Conservation (phyloP, 2,888 invertebrate species). For the Drosophila histrio region DNA sequence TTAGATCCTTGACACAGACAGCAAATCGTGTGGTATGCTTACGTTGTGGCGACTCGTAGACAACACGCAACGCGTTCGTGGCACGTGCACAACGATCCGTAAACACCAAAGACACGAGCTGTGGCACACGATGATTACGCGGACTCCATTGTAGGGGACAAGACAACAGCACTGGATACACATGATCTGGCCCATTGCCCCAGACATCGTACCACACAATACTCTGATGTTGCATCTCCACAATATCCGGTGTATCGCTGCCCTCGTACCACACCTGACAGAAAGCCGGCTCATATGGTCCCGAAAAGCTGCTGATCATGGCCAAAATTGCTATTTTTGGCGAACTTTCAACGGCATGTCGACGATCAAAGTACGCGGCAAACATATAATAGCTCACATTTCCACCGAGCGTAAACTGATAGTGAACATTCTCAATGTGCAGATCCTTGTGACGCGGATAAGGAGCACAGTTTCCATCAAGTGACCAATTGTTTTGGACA, state of each 20-base stretch:
- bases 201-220: slow-evolving; percentile 37
- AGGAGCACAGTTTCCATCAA: slow-evolving; percentile 25
- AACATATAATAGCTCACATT: slow-evolving; percentile 51
- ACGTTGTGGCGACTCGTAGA: slow-evolving; percentile 19
- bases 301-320: slow-evolving; percentile 31
- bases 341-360: not conserved
- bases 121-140: slow-evolving; percentile 33
- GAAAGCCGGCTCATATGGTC: slow-evolving; percentile 7
- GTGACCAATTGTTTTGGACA: slow-evolving; percentile 10
- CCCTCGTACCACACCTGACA: slow-evolving; percentile 59
- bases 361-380: slow-evolving; percentile 49
- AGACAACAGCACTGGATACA: slow-evolving; percentile 37
- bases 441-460: slow-evolving; percentile 48
- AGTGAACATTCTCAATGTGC: slow-evolving; percentile 11
- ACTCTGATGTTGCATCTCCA: not conserved
- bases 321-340: slow-evolving; percentile 37
- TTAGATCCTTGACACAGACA: slow-evolving; percentile 94
- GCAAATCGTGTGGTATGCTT: slow-evolving; percentile 85
- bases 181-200: slow-evolving; percentile 10
- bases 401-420: slow-evolving; percentile 8
- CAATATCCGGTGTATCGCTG: slow-evolving; percentile 25
- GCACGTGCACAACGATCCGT: slow-evolving; percentile 29
- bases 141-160: slow-evolving; percentile 10
- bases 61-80: slow-evolving; percentile 75
- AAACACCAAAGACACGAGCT: slow-evolving; percentile 57